A percentile compares a stretch with the other conserved stretches of the same genome.
phyloP scores from a whole-genome alignment of 2,888 invertebrate genomes.

The Exephanes ischioxanthus region DNA sequence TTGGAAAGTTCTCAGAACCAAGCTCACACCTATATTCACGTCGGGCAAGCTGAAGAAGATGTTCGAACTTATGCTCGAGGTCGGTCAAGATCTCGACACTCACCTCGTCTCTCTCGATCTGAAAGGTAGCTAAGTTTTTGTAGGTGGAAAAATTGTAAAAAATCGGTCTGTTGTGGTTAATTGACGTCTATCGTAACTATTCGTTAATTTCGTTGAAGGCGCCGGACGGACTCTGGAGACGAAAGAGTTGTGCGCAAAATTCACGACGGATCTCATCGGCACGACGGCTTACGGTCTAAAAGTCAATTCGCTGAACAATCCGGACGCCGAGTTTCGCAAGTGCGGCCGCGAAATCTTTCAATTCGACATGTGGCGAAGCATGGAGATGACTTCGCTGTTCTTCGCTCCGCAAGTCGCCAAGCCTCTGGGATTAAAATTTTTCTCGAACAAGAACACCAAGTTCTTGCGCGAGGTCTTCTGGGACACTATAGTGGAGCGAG shows the following conservation, averaged over 20 bases:
- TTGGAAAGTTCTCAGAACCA: conserved; percentile 84
- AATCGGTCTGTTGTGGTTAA: background rate
- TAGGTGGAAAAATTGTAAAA: background rate
- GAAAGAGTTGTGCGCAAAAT: conserved; percentile 79
- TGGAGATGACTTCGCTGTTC: conserved; percentile 83
- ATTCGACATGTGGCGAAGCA: conserved; percentile 78
- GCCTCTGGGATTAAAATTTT: conserved; percentile 81
- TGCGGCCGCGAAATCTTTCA: conserved; percentile 84
- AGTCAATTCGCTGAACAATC: conserved; percentile 84
- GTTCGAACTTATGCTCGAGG: conserved; percentile 76
- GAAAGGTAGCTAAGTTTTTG: conserved; percentile 68
- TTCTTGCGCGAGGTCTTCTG: conserved; percentile 84
- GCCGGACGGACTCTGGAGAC: conserved; percentile 74
- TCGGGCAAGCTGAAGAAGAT: conserved; percentile 78
- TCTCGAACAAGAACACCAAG: conserved; percentile 78
- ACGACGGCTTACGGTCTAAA: conserved; percentile 85
- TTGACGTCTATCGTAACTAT: background rate
- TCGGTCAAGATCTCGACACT: conserved; percentile 73
- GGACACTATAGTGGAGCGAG: conserved; percentile 84
- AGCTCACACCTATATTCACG: conserved; percentile 85
- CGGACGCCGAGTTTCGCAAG: conserved; percentile 84
- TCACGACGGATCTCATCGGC: conserved; percentile 85
- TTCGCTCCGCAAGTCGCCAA: conserved; percentile 84
- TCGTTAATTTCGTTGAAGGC: conserved; percentile 63
- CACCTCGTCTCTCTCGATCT: conserved; percentile 70